phyloP scores from a whole-genome alignment of 2,113 vertebrate genomes.

The Ailurus styani region DNA sequence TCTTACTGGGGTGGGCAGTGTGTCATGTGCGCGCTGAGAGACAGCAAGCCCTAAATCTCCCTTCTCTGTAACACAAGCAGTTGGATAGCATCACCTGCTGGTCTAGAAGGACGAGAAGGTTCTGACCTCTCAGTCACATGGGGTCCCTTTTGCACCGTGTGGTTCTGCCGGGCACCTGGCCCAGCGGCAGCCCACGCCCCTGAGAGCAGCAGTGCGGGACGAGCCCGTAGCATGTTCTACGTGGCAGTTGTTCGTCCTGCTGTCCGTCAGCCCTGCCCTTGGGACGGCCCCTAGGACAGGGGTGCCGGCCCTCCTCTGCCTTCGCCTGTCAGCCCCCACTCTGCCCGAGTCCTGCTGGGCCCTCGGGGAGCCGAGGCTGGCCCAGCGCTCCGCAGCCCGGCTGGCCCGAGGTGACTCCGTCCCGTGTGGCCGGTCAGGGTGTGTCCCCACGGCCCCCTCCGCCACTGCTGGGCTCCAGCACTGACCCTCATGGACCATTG shows the following conservation, averaged over 20 bases:
- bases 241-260: background rate
- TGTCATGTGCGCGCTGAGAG: background rate
- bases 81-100: background rate
- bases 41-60: background rate
- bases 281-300: background rate
- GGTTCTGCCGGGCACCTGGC: no score
- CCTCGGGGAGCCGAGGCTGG: background rate
- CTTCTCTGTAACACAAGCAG: background rate
- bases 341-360: background rate
- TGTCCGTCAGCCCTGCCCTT: background rate
- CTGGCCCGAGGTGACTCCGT: rapidly evolving
- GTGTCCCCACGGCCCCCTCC: rapidly evolving
- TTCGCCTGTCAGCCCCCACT: background rate
- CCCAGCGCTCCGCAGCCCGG: background rate
- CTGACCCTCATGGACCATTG: rapidly evolving
- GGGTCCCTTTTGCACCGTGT: background rate
- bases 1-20: background rate
- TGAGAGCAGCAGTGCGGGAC: background rate
- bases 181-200: rapidly evolving
- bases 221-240: background rate
- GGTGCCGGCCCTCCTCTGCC: background rate
- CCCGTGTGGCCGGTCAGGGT: background rate
- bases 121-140: background rate
- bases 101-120: background rate
- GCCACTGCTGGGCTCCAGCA: rapidly evolving